These are phyloP conservation scores for Grammomys dolichurus DNA, from an alignment of 2,113 vertebrate species.

Conservation along the genomic window DNA sequence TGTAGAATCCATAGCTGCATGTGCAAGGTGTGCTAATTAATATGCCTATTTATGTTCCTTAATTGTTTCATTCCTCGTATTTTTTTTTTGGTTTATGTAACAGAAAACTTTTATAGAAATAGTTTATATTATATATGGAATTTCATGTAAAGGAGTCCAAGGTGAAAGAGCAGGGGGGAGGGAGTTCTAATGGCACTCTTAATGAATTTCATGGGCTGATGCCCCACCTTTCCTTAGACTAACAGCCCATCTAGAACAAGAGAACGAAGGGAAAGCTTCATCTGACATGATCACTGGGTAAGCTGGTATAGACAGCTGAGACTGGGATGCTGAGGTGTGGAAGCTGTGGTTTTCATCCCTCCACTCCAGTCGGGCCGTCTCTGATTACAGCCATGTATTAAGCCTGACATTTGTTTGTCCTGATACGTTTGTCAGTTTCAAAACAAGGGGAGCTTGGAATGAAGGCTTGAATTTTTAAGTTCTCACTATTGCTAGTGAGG, in stretches of 20 bases:
- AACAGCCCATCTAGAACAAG: conserved; percentile 1
- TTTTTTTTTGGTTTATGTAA: conserved; percentile 71
- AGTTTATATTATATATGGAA: conserved; percentile 77
- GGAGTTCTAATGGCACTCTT: conserved; percentile 63
- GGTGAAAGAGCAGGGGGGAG: neutral
- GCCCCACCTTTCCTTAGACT: neutral
- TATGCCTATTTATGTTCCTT: conserved; percentile 68
- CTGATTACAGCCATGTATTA: neutral
- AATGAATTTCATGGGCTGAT: conserved; percentile 49
- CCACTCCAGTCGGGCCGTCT: neutral
- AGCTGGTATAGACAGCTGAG: neutral
- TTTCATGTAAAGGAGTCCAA: conserved; percentile 70
- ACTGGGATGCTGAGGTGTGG: neutral
- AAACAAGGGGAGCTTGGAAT: conserved; percentile 36
- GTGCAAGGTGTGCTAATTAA: conserved; percentile 75
- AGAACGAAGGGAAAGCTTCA: neutral
- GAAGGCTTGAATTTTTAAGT: conserved; percentile 59
- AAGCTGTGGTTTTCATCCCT: neutral
- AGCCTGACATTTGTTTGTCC: conserved; percentile 31
- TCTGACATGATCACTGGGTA: neutral
- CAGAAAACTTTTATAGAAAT: conserved; percentile 79
- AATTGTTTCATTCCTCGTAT: conserved; percentile 75
- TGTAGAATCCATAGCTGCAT: conserved; percentile 66
- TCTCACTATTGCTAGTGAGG: conserved; percentile 55
- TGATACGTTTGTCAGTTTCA: conserved; percentile 57